Percentiles rank a stretch among this genome's conserved stretches.
Evolutionary conservation across 2,797 vertebrate genomes (phyloP).

Genomic region (Ptychadena robeensis): DNA sequence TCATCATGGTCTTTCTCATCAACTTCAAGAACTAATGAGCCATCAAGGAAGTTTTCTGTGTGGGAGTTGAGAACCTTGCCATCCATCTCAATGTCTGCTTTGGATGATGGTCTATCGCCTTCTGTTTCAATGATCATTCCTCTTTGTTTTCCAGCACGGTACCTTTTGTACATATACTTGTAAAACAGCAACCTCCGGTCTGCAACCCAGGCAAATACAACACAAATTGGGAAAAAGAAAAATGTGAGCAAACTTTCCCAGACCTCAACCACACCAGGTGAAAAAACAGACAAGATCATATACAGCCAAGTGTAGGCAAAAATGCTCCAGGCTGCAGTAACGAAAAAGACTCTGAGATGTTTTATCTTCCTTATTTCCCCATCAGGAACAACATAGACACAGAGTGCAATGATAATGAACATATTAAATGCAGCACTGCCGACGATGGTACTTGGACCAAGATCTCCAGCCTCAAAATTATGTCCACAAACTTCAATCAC

Average conservation of each 20-base stretch:
- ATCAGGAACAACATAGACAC: constrained; percentile 92
- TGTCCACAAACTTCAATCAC: constrained; percentile 97
- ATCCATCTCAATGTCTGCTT: constrained; percentile 89
- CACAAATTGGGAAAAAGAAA: constrained; percentile 94
- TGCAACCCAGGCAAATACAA: constrained; percentile 91
- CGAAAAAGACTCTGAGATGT: constrained; percentile 93
- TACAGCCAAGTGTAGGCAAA: constrained; percentile 98
- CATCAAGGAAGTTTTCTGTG: constrained; percentile 88
- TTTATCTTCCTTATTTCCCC: constrained; percentile 92
- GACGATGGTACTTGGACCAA: constrained; percentile 96
- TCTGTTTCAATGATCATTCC: constrained; percentile 95
- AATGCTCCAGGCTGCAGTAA: constrained; percentile 94
- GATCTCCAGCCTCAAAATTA: constrained; percentile 86
- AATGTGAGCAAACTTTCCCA: constrained; percentile 97
- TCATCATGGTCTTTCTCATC: constrained; percentile 89
- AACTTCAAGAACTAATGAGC: constrained; percentile 82
- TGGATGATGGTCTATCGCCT: constrained; percentile 85
- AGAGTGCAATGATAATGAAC: constrained; percentile 97
- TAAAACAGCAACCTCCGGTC: constrained; percentile 95
- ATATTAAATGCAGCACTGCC: constrained; percentile 98
- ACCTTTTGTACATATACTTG: constrained; percentile 92
- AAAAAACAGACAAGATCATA: constrained; percentile 90
- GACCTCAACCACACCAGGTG: constrained; percentile 90
- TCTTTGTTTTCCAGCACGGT: constrained; percentile 87
- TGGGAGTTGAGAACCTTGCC: constrained; percentile 85